A percentile compares a stretch with the other conserved stretches of the same genome.
These are phyloP conservation scores for Sebastes steindachneri DNA, from an alignment of 2,797 vertebrate species.

Conservation along the genomic window DNA sequence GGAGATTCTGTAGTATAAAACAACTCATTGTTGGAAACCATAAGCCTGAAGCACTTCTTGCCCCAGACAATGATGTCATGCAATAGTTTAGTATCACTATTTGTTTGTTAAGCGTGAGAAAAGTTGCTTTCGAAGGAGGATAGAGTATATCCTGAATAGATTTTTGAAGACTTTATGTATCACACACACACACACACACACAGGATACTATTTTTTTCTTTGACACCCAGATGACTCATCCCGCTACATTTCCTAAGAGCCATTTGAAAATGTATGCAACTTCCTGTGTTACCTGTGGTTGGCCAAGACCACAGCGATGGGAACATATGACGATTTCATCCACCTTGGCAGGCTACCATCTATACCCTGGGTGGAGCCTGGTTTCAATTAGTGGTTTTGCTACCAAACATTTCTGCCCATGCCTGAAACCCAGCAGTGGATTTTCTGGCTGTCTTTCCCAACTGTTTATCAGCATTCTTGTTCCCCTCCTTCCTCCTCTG, in stretches of 20 bases:
- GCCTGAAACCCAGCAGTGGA: conserved; percentile 27
- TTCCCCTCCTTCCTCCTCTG: background rate
- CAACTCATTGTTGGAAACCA: conserved; percentile 42
- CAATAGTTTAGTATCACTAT: conserved; percentile 8
- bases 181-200: background rate
- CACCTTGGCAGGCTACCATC: background rate
- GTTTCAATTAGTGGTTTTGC: conserved; percentile 38
- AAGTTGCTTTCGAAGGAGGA: background rate
- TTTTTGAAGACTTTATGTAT: background rate
- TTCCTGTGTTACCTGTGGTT: conserved; percentile 24
- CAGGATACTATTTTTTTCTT: background rate
- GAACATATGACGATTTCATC: background rate
- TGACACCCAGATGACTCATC: conserved; percentile 37
- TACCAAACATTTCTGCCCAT: background rate
- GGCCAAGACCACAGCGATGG: background rate
- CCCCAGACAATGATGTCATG: conserved; percentile 50
- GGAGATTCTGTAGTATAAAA: conserved; percentile 28
- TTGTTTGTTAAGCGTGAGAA: conserved; percentile 36
- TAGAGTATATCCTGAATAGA: background rate
- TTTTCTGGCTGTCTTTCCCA: conserved; percentile 26
- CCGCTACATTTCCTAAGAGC: conserved; percentile 1
- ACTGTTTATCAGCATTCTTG: conserved; percentile 4
- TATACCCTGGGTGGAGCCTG: background rate
- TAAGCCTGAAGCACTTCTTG: background rate
- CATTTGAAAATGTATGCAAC: conserved; percentile 6